Conservation (phyloP, 2,888 invertebrate genomes). For the Vannuccia rotundouncinata region DNA sequence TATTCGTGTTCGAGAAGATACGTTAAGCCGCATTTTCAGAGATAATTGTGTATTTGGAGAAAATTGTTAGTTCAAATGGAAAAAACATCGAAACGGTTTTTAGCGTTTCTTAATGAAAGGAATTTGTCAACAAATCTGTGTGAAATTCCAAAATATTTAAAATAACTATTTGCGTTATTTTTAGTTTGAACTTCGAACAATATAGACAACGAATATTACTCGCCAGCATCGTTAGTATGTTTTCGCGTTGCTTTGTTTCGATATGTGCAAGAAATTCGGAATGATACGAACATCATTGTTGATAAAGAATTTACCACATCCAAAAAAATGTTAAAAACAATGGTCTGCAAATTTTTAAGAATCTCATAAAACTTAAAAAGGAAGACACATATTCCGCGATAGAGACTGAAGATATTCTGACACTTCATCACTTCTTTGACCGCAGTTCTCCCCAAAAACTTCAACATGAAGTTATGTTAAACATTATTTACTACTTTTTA, state of each 20-base stretch:
- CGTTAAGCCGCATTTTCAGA: background rate
- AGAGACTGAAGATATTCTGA: background rate
- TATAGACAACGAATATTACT: background rate
- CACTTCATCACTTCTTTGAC: background rate
- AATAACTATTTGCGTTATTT: conserved; percentile 21
- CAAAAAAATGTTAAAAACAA: conserved; percentile 7
- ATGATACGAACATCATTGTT: background rate
- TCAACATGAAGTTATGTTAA: conserved; percentile 9
- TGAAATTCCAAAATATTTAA: background rate
- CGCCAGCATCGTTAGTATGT: conserved; percentile 5
- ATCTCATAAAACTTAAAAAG: background rate
- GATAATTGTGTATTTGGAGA: background rate
- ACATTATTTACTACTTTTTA: background rate
- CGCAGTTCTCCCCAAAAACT: background rate
- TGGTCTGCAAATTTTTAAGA: background rate
- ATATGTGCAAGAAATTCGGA: background rate
- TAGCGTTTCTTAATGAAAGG: background rate
- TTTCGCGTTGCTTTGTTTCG: background rate
- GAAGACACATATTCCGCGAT: conserved; percentile 6
- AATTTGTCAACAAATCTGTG: conserved; percentile 1
- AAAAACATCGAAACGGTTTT: background rate
- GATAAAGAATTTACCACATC: background rate
- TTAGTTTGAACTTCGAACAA: background rate
- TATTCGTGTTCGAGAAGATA: background rate
- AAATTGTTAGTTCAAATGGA: conserved; percentile 8